Conservation (phyloP, 2,113 vertebrate species). For the Sinocyclocheilus maitianheensis region DNA sequence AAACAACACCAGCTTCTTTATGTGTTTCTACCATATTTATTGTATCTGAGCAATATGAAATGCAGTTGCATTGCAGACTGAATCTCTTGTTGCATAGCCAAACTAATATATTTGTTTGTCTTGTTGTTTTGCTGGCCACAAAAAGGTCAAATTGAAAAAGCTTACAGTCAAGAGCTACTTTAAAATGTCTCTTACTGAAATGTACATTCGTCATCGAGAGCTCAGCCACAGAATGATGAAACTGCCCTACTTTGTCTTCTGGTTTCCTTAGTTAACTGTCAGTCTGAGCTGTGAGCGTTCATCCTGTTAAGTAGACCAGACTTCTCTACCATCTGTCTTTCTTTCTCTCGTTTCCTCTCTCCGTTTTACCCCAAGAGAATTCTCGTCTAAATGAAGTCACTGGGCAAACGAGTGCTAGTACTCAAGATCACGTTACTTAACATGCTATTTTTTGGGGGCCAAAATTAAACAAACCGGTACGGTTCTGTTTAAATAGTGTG, state of each 20-base stretch:
- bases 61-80: neutral
- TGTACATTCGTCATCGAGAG: conserved; percentile 69
- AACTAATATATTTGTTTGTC: conserved; percentile 65
- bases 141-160: conserved; percentile 51
- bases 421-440: conserved; percentile 34
- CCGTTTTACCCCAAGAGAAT: conserved; percentile 35
- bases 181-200: conserved; percentile 67
- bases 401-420: conserved; percentile 2
- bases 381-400: conserved; percentile 32
- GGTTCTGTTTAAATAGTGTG: conserved; percentile 28
- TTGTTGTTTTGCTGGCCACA: conserved; percentile 59
- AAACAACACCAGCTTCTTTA: conserved; percentile 8
- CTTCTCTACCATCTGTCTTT: conserved; percentile 32
- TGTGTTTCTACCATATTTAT: neutral
- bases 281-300: neutral
- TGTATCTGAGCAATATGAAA: neutral
- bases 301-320: conserved; percentile 13
- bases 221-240: conserved; percentile 42
- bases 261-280: conserved; percentile 17
- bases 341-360: conserved; percentile 27
- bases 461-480: conserved; percentile 26
- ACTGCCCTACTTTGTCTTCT: conserved; percentile 24
- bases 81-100: conserved; percentile 32
- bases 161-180: conserved; percentile 64
- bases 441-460: conserved; percentile 25